phyloP scores from a whole-genome alignment of 2,797 vertebrate species.

The Masticophis lateralis region DNA sequence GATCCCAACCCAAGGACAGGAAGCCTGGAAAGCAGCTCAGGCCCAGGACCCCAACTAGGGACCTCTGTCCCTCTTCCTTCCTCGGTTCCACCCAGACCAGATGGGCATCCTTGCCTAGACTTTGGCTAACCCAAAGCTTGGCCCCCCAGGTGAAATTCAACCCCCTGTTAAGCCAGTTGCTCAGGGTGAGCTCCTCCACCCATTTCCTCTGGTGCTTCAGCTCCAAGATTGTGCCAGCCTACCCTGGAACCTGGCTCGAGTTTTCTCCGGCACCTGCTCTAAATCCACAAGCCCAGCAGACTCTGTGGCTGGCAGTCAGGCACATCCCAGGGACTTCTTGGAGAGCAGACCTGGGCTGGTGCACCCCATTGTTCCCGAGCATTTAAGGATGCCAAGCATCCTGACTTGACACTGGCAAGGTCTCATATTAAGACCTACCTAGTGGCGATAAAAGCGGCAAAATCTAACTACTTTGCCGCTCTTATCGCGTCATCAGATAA shows the following conservation, averaged over 20 bases:
- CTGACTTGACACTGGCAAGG: too few relatives aligned
- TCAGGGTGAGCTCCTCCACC: not conserved
- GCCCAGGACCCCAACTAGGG: not conserved
- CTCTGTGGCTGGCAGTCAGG: not conserved
- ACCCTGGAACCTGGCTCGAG: not conserved
- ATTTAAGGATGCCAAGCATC: too few relatives aligned
- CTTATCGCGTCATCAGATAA: too few relatives aligned
- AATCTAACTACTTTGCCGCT: too few relatives aligned
- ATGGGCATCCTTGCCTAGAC: too few relatives aligned
- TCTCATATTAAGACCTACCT: too few relatives aligned
- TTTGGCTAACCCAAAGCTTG: not conserved
- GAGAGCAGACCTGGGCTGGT: too few relatives aligned
- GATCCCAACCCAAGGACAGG: not conserved
- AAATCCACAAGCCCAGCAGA: accelerated
- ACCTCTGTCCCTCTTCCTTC: not conserved
- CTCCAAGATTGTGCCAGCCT: not conserved
- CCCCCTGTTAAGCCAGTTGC: not conserved
- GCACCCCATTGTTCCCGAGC: not conserved
- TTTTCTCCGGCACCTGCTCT: not conserved
- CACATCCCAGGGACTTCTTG: too few relatives aligned
- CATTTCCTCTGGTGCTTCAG: not conserved
- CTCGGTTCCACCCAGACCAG: not conserved
- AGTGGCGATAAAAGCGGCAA: too few relatives aligned
- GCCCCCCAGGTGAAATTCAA: not conserved
- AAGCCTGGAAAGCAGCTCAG: not conserved